Evolutionary conservation across 2,888 invertebrate species (phyloP).

Genomic region (Odontomyia ornata): DNA sequence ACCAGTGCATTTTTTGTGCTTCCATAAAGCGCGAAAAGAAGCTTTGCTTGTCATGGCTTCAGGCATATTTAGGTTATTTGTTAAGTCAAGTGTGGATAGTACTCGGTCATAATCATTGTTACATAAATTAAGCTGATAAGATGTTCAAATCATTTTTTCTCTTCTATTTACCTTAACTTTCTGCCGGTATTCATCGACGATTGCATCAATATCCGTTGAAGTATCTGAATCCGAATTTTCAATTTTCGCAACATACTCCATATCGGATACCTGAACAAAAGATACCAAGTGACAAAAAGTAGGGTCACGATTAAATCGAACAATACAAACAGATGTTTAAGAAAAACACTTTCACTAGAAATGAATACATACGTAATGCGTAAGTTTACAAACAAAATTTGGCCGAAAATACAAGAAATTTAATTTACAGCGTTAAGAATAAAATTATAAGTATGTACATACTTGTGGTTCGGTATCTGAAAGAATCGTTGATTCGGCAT

Average conservation of each 20-base stretch:
- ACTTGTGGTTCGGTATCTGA: constrained; percentile 62
- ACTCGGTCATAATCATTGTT: too few relatives aligned
- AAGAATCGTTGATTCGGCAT: constrained; percentile 62
- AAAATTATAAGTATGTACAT: constrained; percentile 14
- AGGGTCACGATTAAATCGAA: background rate
- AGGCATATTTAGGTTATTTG: too few relatives aligned
- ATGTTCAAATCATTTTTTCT: background rate
- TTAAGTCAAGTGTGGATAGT: too few relatives aligned
- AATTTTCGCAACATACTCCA: constrained; percentile 51
- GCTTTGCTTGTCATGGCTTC: too few relatives aligned
- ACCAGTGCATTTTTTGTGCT: too few relatives aligned
- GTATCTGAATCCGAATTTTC: constrained; percentile 74
- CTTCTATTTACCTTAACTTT: constrained; percentile 69
- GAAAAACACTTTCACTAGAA: constrained; percentile 32
- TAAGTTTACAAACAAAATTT: background rate
- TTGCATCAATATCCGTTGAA: constrained; percentile 80
- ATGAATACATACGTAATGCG: background rate
- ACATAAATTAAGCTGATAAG: background rate
- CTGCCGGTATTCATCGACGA: constrained; percentile 79
- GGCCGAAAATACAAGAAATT: background rate
- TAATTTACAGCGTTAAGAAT: background rate
- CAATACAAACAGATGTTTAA: background rate
- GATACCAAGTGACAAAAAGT: background rate
- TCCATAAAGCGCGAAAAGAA: too few relatives aligned
- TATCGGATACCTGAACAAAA: constrained; percentile 48